A percentile compares a stretch with the other conserved stretches of the same genome.
These are phyloP conservation scores for Apostichopus leukothele DNA, from an alignment of 53 echinoderm and acorn worm genomes.

Conservation along the genomic window DNA sequence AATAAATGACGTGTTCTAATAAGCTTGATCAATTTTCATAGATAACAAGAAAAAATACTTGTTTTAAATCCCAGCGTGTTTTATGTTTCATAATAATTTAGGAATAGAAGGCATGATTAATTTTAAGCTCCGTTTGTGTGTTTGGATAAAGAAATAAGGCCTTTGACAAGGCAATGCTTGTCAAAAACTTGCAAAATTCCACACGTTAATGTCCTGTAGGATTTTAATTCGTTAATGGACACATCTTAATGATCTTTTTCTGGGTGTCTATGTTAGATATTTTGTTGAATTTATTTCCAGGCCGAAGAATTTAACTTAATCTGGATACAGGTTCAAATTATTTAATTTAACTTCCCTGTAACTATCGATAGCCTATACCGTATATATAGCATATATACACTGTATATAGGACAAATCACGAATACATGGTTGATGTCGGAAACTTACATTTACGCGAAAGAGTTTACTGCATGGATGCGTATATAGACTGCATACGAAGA, in stretches of 20 bases:
- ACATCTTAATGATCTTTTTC: background rate
- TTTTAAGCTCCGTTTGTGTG: background rate
- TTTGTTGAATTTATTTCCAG: background rate
- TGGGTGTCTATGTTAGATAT: background rate
- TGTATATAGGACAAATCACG: too few relatives aligned
- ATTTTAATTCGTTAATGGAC: background rate
- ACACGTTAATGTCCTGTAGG: background rate
- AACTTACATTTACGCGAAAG: too few relatives aligned
- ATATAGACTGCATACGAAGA: too few relatives aligned
- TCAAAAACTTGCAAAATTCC: background rate
- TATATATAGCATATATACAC: too few relatives aligned
- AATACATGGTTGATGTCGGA: too few relatives aligned
- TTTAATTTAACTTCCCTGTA: too few relatives aligned
- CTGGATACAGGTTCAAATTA: background rate
- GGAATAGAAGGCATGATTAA: background rate
- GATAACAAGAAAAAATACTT: background rate
- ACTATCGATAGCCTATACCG: too few relatives aligned
- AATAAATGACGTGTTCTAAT: background rate
- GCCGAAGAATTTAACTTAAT: background rate
- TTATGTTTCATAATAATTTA: background rate
- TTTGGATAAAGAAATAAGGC: background rate
- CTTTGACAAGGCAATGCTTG: background rate
- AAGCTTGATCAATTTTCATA: background rate
- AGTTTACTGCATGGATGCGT: too few relatives aligned
- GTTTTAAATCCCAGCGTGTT: background rate